phyloP scores from a whole-genome alignment of 53 echinoderm and acorn worm species.

The Holothuria scabra region DNA sequence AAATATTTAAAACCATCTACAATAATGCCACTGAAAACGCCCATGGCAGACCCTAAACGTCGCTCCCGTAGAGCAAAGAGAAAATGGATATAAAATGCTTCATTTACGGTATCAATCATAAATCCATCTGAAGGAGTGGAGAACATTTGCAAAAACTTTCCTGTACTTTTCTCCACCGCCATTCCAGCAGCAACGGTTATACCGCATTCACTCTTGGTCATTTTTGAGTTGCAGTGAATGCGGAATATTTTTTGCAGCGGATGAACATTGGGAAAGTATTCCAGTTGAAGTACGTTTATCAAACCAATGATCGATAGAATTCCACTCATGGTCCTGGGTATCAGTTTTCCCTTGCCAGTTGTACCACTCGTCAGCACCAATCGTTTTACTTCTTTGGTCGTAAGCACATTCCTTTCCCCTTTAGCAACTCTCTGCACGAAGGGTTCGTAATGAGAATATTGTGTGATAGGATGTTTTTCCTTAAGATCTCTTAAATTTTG shows the following conservation, averaged over 20 bases:
- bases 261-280: not conserved
- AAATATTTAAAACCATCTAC: slow-evolving; percentile 56
- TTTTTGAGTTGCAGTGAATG: not conserved
- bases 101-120: not conserved
- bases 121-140: slow-evolving; percentile 44
- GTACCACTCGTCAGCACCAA: slow-evolving; percentile 73
- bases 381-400: slow-evolving; percentile 51
- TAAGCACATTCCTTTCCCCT: slow-evolving; percentile 55
- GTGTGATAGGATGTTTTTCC: slow-evolving; percentile 64
- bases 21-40: slow-evolving; percentile 47
- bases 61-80: slow-evolving; percentile 73
- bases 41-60: slow-evolving; percentile 32
- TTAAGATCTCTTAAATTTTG: slow-evolving; percentile 53
- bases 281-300: not conserved
- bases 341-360: slow-evolving; percentile 63
- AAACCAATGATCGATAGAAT: not conserved
- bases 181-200: not conserved
- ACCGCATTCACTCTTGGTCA: slow-evolving; percentile 6
- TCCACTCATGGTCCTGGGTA: slow-evolving; percentile 46
- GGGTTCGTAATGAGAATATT: slow-evolving; percentile 61
- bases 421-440: slow-evolving; percentile 45
- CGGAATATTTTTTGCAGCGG: slow-evolving; percentile 10
- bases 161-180: not conserved
- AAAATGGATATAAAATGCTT: slow-evolving; percentile 68
- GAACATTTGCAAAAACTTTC: not conserved